These are phyloP conservation scores for Myanophis thanlyinensis DNA, from an alignment of 2,113 vertebrate genomes.

Conservation along the genomic window DNA sequence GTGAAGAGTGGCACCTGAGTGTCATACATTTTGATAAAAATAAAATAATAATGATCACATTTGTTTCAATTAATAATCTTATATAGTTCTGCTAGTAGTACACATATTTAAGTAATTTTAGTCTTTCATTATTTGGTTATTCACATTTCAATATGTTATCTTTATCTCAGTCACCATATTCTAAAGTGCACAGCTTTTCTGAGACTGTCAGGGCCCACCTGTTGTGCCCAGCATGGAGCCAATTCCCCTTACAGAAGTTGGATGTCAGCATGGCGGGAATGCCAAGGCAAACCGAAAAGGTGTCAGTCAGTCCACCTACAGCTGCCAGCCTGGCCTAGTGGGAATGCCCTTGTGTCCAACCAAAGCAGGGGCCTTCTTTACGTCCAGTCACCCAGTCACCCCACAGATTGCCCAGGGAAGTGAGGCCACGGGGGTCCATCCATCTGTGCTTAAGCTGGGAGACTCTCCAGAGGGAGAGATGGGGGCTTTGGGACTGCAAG, in stretches of 20 bases:
- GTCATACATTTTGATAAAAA: too few relatives aligned
- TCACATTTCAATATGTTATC: too few relatives aligned
- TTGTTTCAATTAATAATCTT: too few relatives aligned
- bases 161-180: too few relatives aligned
- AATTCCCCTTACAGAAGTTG: not conserved
- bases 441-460: not conserved
- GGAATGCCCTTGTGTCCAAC: not conserved
- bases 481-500: not conserved
- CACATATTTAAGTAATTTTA: too few relatives aligned
- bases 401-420: not conserved
- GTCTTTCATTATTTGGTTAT: too few relatives aligned
- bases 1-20: too few relatives aligned
- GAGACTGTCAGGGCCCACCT: not conserved
- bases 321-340: not conserved
- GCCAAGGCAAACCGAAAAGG: not conserved
- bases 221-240: not conserved
- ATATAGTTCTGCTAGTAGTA: too few relatives aligned
- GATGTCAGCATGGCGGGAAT: not conserved
- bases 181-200: not conserved
- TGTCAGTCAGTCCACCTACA: not conserved
- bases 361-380: not conserved
- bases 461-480: not conserved
- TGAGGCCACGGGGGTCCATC: not conserved
- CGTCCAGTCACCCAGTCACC: not conserved
- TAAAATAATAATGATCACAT: too few relatives aligned